A percentile compares a stretch with the other conserved stretches of the same genome.
phyloP scores from a whole-genome alignment of 1,140 invertebrate species.

The Drosophila nikananu region DNA sequence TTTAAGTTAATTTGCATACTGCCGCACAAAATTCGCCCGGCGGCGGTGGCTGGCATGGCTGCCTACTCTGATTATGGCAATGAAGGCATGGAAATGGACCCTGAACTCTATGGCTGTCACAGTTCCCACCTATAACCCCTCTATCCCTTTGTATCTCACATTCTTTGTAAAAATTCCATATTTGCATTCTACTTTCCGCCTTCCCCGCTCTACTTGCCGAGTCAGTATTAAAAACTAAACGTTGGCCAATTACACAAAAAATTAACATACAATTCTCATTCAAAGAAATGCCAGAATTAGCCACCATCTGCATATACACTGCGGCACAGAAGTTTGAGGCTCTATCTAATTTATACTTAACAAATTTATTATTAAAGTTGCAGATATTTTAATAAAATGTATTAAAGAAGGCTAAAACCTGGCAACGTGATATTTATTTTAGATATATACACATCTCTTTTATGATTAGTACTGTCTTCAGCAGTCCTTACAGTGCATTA shows the following conservation, averaged over 20 bases:
- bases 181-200: constrained; percentile 23
- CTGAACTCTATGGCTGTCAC: constrained; percentile 21
- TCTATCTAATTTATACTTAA: not conserved
- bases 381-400: not conserved
- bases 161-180: not conserved
- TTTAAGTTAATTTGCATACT: constrained; percentile 80
- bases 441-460: too few relatives aligned
- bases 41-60: constrained; percentile 19
- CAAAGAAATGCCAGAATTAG: constrained; percentile 30
- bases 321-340: not conserved
- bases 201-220: constrained; percentile 14
- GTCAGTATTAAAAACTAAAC: constrained; percentile 67
- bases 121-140: constrained; percentile 23
- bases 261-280: constrained; percentile 61
- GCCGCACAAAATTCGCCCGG: constrained; percentile 59
- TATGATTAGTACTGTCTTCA: too few relatives aligned
- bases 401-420: not conserved
- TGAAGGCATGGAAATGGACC: constrained; percentile 25
- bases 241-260: constrained; percentile 62
- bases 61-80: constrained; percentile 40
- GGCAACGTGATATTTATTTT: not conserved
- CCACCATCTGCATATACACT: constrained; percentile 33
- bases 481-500: not conserved
- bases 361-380: not conserved
- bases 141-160: not conserved